Percentiles rank a stretch among this genome's conserved stretches.
Conservation (phyloP, 2,113 vertebrate genomes). For the Mixornis gularis region DNA sequence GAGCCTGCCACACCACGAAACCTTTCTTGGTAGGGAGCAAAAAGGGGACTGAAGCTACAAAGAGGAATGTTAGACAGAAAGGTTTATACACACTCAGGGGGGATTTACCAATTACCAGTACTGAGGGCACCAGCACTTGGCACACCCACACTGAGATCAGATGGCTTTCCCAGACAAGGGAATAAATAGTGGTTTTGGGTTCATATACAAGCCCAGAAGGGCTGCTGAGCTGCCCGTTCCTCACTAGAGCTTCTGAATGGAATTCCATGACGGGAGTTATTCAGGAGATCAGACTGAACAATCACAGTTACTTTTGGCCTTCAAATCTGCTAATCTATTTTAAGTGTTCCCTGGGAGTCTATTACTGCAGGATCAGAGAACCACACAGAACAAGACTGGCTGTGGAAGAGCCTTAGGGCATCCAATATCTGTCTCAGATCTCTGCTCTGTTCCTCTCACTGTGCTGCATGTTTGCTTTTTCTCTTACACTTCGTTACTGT, state of each 20-base stretch:
- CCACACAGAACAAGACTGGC: neutral
- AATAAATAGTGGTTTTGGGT: neutral
- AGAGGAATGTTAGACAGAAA: neutral
- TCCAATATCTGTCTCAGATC: neutral
- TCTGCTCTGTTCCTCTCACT: neutral
- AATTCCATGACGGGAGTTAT: neutral
- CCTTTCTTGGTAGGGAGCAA: neutral
- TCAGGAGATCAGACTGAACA: neutral
- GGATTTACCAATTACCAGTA: neutral
- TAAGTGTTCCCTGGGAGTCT: slow-evolving; percentile 5
- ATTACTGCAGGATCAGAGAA: slow-evolving; percentile 13
- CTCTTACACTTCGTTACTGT: neutral
- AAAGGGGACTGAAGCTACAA: neutral
- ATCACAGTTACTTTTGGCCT: neutral
- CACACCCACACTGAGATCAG: neutral
- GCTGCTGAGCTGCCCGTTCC: neutral
- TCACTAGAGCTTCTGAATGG: neutral
- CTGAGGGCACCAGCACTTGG: neutral
- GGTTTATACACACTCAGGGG: neutral
- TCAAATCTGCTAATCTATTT: slow-evolving; percentile 25
- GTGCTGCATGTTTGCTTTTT: neutral
- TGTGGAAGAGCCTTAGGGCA: neutral
- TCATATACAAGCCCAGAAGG: neutral
- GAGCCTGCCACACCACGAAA: neutral
- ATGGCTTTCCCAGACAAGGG: neutral